Base-by-base conservation (phyloP, 2,113 vertebrate species). In the Myiopsitta monachus region DNA sequence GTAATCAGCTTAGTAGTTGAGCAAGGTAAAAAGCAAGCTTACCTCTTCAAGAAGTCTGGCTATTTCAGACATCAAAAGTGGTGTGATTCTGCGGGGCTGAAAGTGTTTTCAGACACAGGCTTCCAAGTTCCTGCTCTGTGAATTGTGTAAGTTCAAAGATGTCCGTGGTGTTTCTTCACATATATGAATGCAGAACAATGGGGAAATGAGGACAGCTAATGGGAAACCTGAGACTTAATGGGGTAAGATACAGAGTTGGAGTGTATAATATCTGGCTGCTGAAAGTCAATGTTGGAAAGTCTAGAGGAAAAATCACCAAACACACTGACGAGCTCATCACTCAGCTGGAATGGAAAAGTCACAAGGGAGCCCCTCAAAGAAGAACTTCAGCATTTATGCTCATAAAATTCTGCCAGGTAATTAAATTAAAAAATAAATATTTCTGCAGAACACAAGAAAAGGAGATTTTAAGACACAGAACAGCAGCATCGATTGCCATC, bases 281-380 rank as follows among this genome's bases (percentile, higher is more conserved):
- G 44, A 62, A 88, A 86, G 47, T 24, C 51, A 39, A 0, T 28
- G 14, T 18, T 63, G 73, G 68, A 54, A 81, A 90, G 33, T 46
- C 8, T 16, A 74, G 77, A 77, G 36, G 16, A 28, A 73, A 81
- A 77, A 27, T 47, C 70, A 86, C 31, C 38, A 39, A 76, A 59
- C 47, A 18, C 41, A 24, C 3, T 41, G 44, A 87, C 75, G 33
- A 84, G 10, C 33, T 95, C 46, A 62, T 70, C 69, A 57, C 74
- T 95, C 83, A n/a, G 22, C 39, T 87, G 83, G 67, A 96, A 97
- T 77, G 64, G 59, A 92, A 92, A 94, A 95, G 55, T 72, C 82
- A 59, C 63, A 90, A 88, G 76, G 23, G 7, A 66, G 57, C 44
- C 14, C 24, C 54, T 84, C 33, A 43, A 92, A 83, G 66, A 83